Conservation (phyloP, 30 jellyfish, hydroid and myxozoan genomes). For the Haliclystus octoradiatus region DNA sequence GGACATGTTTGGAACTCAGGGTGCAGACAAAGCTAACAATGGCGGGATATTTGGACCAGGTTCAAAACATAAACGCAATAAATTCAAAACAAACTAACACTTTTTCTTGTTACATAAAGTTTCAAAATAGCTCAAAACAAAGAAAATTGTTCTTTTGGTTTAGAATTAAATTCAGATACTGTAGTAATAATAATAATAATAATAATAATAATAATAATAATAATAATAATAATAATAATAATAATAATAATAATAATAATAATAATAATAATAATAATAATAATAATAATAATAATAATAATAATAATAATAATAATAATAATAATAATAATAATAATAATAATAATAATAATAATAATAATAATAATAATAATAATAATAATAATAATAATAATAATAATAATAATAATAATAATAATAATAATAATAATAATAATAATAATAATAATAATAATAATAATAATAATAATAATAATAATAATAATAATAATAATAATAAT, state of each 20-base stretch:
- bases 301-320: not conserved
- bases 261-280: not conserved
- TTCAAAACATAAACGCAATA: no score
- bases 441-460: not conserved
- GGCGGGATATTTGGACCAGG: no score
- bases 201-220: not conserved
- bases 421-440: not conserved
- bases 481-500: not conserved
- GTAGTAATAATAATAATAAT: slow-evolving; percentile 1
- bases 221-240: not conserved
- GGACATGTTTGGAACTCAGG: no score
- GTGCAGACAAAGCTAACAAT: no score
- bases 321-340: not conserved
- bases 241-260: not conserved
- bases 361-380: not conserved
- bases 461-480: not conserved
- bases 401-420: not conserved
- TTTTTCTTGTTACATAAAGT: no score
- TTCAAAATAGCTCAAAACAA: no score
- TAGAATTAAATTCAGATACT: not conserved
- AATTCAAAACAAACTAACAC: no score
- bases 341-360: not conserved
- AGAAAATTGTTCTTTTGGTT: no score
- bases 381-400: not conserved
- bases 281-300: not conserved